Evolutionary conservation across 2,888 invertebrate genomes (phyloP), one percentile per base, ranked within the genome.

Genomic region (Dysmachus trigonus): DNA sequence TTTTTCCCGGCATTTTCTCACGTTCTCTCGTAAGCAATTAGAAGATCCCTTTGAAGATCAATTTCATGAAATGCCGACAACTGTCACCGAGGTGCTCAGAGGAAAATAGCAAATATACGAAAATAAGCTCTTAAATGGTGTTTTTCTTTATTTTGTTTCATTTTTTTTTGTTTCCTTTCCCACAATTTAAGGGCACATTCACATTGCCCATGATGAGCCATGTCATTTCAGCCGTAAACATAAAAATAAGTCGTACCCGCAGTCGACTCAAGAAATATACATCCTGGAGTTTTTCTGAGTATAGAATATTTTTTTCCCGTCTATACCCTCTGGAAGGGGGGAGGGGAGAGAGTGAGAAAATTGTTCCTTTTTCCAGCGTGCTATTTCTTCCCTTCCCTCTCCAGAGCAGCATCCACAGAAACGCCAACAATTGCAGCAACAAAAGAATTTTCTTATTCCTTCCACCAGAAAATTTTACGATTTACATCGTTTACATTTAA

Each of bases 401-500:
- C 15, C 38, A n/a, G n/a, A 41, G 5, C 13, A 38, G 38, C 27
- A 71, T 72, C n/a, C 79, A 30, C 38, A 38, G 38, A 31, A 30
- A 38, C 83, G 53, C 35, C 27, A 83, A 2, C 71, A 72, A 83
- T 38, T 71, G 71, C 53, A 38, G 38, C 41, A 72, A 71, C 83
- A 72, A 38, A 62, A 41, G 83, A 83, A 35, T 53, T 71, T 86
- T 71, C 83, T 85, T 86, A 51, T 81, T 85, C 85, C 73, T 86
- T 47, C n/a, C 53, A 41, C 79, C 79, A 83, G 71, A 53, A n/a
- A 76, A 73, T 74, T 86, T 86, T 87, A 85, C 85, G 81, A 79
- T 87, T 85, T 74, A 41, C 82, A 73, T 76, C 86, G 82, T 84
- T 73, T 74, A 30, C 53, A 74, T 83, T 79, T 51, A 74, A 77